These are phyloP conservation scores for Thysanoteuthis rhombus DNA, from an alignment of 2,888 invertebrate genomes.

Conservation along the genomic window DNA sequence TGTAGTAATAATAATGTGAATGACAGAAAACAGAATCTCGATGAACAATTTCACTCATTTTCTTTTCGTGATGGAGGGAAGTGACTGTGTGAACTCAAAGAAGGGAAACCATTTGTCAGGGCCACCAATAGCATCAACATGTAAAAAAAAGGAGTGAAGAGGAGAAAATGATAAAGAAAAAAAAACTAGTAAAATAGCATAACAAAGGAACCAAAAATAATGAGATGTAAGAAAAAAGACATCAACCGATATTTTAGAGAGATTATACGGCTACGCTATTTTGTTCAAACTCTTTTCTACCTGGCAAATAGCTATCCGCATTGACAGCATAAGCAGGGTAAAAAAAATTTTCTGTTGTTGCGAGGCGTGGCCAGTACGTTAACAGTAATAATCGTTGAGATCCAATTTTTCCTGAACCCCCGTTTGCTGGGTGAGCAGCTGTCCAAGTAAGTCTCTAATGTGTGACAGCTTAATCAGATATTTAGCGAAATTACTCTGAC, in stretches of 20 bases:
- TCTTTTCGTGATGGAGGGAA: no score
- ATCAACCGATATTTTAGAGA: not conserved
- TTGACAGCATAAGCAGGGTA: not conserved
- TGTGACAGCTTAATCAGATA: not conserved
- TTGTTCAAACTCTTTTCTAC: not conserved
- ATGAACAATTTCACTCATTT: no score
- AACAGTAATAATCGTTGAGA: not conserved
- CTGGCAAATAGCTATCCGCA: not conserved
- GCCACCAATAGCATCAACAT: no score
- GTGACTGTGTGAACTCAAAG: no score
- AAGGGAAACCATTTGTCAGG: no score
- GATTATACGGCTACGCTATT: not conserved
- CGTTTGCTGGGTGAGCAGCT: not conserved
- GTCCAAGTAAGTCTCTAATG: not conserved
- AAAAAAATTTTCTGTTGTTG: not conserved
- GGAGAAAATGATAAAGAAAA: no score
- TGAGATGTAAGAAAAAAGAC: no score
- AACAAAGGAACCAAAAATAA: no score
- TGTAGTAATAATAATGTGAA: no score
- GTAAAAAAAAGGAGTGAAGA: no score
- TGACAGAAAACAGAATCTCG: no score
- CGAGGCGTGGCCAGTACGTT: not conserved
- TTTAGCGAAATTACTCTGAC: conserved; percentile 12
- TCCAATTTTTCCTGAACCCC: not conserved
- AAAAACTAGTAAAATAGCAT: no score